Evolutionary conservation across 2,797 vertebrate genomes (phyloP), one percentile per base, ranked within the genome.

Genomic region (Taenioides sp.): DNA sequence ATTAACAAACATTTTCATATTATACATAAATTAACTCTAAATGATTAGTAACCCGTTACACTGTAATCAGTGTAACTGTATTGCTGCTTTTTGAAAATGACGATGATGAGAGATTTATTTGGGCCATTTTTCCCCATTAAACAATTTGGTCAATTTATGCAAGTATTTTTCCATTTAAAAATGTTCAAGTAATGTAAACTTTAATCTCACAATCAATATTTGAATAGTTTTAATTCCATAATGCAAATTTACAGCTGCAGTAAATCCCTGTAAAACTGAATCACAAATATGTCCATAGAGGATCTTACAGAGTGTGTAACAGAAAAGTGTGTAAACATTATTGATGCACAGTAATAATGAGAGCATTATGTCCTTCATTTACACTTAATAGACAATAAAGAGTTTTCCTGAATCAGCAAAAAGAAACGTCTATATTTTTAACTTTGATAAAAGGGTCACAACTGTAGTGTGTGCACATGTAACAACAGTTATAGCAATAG

Each of bases 261-360:
- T 7, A 22, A 11, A 55, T 55, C 10, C 2, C 20, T 10, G 20
- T 9, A 5, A 22, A 11, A 55, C 9, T 55, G 7, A 55, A 7
- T 22, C 52, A 23, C n/a, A 23, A 23, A 23, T 9, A 23, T 1
- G 22, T 23, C 22, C 54, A 22, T 55, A 34, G 28, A 59, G 23
- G 14, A 5, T 59, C 23, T 57, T 31, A 34, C 6, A 34, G 31
- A 34, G 31, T 4, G 34, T 37, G 43, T 47, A 47, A 37, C 9
- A 37, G 9, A 31, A 60, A 3, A 28, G n/a, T 49, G n/a, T 68
- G 73, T 74, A 82, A 84, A 84, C 81, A 81, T 75, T 80, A 78
- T 82, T 71, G 80, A 78, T 65, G 68, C 62, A 69, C 31, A 76
- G 50, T 55, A 78, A 68, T 84, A 84, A 88, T 78, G 82, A 85